Evolutionary conservation across 2,797 vertebrate species (phyloP).

Genomic region (Chrosomus eos): DNA sequence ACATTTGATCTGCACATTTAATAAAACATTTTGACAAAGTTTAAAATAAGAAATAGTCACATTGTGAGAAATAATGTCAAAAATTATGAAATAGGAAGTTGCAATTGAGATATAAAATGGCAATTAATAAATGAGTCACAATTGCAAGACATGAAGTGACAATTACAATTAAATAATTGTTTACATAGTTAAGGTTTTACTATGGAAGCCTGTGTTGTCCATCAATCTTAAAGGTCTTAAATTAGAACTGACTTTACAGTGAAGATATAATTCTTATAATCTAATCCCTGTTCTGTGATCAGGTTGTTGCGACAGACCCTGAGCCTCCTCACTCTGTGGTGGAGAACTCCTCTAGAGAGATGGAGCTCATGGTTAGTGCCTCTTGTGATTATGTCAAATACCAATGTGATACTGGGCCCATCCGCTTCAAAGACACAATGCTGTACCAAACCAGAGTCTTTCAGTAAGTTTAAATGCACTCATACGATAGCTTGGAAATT

Average conservation of each 20-base stretch:
- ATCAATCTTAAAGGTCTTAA: not conserved
- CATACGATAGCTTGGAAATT: not conserved
- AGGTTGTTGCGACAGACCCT: slow-evolving; percentile 79
- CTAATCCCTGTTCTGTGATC: slow-evolving; percentile 33
- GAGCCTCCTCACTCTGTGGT: slow-evolving; percentile 80
- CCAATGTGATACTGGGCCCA: slow-evolving; percentile 61
- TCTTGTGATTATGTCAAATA: slow-evolving; percentile 78
- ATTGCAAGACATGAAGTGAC: too few species aligned
- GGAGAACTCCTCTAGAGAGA: slow-evolving; percentile 76
- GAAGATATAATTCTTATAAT: not conserved
- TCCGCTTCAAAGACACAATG: slow-evolving; percentile 85
- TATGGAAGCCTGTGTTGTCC: not conserved
- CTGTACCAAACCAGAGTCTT: slow-evolving; percentile 83
- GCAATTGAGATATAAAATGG: too few species aligned
- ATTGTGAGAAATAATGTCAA: not conserved
- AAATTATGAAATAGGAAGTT: too few species aligned
- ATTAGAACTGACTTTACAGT: not conserved
- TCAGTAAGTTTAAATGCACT: slow-evolving; percentile 79
- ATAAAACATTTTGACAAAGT: not conserved
- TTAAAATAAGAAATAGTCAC: not conserved
- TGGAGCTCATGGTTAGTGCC: slow-evolving; percentile 80
- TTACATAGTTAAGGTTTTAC: not conserved
- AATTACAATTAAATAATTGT: not conserved
- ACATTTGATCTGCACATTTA: not conserved
- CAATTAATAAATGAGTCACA: not conserved